Evolutionary conservation across 1,140 invertebrate species (phyloP), one percentile per base, ranked within the genome.

Genomic region (Nylanderia fulva): DNA sequence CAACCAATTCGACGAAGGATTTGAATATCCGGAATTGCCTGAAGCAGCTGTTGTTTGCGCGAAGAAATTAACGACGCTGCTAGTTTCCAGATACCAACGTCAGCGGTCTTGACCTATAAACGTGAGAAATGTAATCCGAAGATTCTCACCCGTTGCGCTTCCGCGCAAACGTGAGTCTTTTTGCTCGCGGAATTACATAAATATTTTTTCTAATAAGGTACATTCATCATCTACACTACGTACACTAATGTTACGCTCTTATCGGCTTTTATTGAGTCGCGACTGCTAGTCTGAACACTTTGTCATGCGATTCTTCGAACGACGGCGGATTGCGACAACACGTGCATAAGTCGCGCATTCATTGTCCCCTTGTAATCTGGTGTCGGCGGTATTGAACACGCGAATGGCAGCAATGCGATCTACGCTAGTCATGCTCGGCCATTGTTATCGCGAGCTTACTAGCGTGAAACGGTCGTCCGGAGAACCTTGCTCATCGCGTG

Each of bases 391-490:
- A 76, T 84, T 63, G 45, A 76, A 82, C 29, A 72, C 63, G 45
- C 86, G n/a, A 85, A 88, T 45, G 45, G 4, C 45, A 68, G 71
- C 69, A 82, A 77, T 42, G 66, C 52, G 84, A 89, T 86, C 88
- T 71, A 77, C 54, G 72, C 76, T 74, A 89, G 86, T 88, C 77
- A 89, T 77, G 86, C 85, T 86, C 84, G 76, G 45, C 84, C 64
- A 88, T 86, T 88, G 88, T 86, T 89, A 85, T 68, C 69, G 63
- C 45, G 69, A 77, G 86, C 84, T 76, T 74, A 76, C 42, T 58
- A 29, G 60, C 39, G 56, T 58, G 84, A 88, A 83, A 82, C 69
- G 64, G 24, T 75, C 61, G 84, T 66, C 69, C 64, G 18, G 27
- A 48, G 71, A 56, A 77, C 72, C 77, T 86, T 77, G 69, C 84